Evolutionary conservation across 2,113 vertebrate genomes (phyloP), one percentile per base, ranked within the genome.

Genomic region (Willisornis vidua): DNA sequence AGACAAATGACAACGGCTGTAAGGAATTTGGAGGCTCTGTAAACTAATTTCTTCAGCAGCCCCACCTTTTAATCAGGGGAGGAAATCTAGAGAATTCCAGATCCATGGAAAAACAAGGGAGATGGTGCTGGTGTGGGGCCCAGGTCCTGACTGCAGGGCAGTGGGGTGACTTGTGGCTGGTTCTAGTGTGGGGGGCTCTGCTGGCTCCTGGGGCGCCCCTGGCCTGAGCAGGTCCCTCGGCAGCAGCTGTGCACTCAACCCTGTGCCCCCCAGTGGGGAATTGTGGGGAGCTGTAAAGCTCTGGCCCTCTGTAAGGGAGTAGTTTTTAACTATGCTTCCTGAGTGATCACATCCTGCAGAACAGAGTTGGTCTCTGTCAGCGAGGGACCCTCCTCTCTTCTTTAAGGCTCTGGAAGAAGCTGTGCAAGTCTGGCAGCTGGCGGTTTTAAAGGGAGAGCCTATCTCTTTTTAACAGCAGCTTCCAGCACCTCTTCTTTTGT

Each of bases 401-500:
- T 90, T 57, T 71, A 39, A 68, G 52, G 11, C 29, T 45, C 45
- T 74, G 76, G 58, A 70, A 95, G 85, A 88, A 88, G 63, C 75
- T 39, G 83, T 86, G 66, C 37, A 31, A 78, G 72, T 89, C 67
- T 92, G 81, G 33, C 85, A 92, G 76, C 35, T 72, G 66, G 57
- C 41, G 46, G 67, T 19, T 87, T 89, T 79, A 57, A 33, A 61
- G 62, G 46, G 57, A 65, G 41, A 71, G 71, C 57, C 67, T 75
- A 52, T 68, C 61, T 95, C 55, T 74, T 73, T 91, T 84, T 88
- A 92, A 75, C 12, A 0, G 58, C 89, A 89, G 78, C 45, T 94
- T 94, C 93, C 74, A 95, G 58, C 87, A 95, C 93, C 81, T 96
- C 65, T 94, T 90, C 95, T 96, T 96, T 96, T 96, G 94, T 97